phyloP scores from a whole-genome alignment of 2,113 vertebrate genomes.

The Zosterops pallidus region DNA sequence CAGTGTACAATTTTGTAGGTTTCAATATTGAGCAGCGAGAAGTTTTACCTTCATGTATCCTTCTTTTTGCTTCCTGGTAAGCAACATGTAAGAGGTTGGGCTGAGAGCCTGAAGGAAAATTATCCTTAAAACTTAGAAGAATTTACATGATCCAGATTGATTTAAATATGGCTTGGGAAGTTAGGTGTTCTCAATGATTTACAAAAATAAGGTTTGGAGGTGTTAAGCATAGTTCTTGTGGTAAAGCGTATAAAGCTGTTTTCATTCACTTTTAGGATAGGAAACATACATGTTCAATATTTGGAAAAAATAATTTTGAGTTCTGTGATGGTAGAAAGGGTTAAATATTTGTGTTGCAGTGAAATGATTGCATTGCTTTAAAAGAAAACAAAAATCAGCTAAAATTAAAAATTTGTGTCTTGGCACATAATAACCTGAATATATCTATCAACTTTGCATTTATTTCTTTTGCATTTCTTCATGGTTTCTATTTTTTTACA shows the following conservation, averaged over 20 bases:
- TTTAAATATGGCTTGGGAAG: neutral
- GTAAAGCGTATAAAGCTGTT: neutral
- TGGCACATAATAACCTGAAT: neutral
- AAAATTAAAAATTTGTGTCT: neutral
- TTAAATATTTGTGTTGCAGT: neutral
- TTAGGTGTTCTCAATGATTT: neutral
- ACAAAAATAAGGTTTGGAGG: neutral
- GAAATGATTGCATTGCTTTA: accelerated
- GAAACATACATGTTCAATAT: neutral
- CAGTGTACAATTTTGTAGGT: neutral
- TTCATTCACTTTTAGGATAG: neutral
- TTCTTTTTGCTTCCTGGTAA: neutral
- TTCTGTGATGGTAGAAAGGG: neutral
- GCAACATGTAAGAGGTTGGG: neutral
- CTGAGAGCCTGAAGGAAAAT: neutral
- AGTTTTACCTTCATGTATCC: accelerated
- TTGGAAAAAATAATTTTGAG: neutral
- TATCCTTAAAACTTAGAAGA: neutral
- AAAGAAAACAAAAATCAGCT: neutral
- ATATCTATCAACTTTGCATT: neutral
- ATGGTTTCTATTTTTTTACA: neutral
- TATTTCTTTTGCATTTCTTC: neutral
- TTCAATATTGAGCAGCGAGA: neutral
- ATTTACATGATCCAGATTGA: neutral
- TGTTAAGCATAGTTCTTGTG: neutral